Base-by-base conservation (phyloP, 2,797 vertebrate species). In the Lithobates sylvaticus region DNA sequence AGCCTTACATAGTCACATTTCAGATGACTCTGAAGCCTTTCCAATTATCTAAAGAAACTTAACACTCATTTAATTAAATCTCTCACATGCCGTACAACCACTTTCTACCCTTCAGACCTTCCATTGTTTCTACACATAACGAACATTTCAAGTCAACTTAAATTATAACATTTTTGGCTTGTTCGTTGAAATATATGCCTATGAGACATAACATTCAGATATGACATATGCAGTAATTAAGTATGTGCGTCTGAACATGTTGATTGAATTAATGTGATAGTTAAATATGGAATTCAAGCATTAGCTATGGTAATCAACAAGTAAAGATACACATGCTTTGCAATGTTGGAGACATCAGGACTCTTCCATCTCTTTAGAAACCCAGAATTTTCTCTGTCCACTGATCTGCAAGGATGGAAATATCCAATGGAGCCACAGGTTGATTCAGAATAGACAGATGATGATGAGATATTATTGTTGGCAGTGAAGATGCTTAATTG, bases 401-500 rank as follows among this genome's bases (percentile, higher is more conserved):
- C 29, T 79, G 6, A 26, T 78, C 18, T 39, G 44, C 39, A 76
- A 64, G 64, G 7, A 5, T 74, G 16, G 27, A 39, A 50, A 36
- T 9, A 76, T 39, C 23, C 50, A 23, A 26, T 65, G 61, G n/a
- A 65, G 21, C n/a, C 13, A 73, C 7, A 44, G 10, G 21, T 80
- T 44, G 27, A 32, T 81, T 78, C 67, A 70, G 61, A 32, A 74
- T 54, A 75, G 44, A 29, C 65, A 61, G 71, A 69, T 65, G 47
- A 67, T 64, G 34, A 68, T 79, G 76, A 72, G 29, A 87, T 67
- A 32, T 54, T 87, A 13, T 18, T 36, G 64, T 50, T 79, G 81
- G 81, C 86, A 86, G 84, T 86, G 72, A 76, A 42, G 78, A 76
- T 69, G 84, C 0, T 0, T 77, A 86, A 88, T 86, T 77, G 72